Evolutionary conservation across 2,113 vertebrate genomes (phyloP), one percentile per base, ranked within the genome.

Genomic region (Oenanthe oenanthe): DNA sequence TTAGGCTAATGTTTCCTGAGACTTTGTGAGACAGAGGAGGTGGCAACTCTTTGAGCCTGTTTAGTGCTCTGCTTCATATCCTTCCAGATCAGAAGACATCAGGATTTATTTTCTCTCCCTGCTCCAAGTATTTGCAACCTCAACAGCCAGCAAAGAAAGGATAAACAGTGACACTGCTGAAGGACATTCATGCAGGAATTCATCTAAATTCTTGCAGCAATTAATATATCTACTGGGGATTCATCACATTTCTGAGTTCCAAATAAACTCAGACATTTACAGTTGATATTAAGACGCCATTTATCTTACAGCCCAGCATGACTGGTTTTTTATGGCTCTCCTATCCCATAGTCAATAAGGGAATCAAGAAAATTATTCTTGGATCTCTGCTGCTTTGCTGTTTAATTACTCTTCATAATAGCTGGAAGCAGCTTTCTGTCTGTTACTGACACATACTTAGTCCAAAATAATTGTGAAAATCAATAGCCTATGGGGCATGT

Each of bases 401-500:
- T 89, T 89, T 54, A 54, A 61, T 53, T 76, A 16, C 15, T 78
- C 29, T 78, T 78, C 3, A 0, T 68, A 83, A 43, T 36, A 48
- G 53, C 9, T 62, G 34, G 80, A 67, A 90, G 53, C 48, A 72
- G 19, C 40, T 86, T 79, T 70, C 43, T 53, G 21, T 65, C 60
- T 88, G 22, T 74, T 58, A 40, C 32, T 88, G 54, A 61, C 18
- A 51, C 8, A 7, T 76, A 20, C 25, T 70, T 74, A 84, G 21
- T 51, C 31, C 43, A 80, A 77, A 91, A 54, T 86, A 70, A 66
- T 54, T 76, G 29, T 91, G 65, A 81, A 84, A 80, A 77, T 70
- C 62, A 36, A 0, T 62, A 81, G 45, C 29, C 28, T 66, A 7
- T 0, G 1, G 45, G 76, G 25, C 43, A 34, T 0, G 0, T 54